These are phyloP conservation scores for Hippopotamyrus pictus DNA, from an alignment of 2,797 vertebrate species.

Conservation along the genomic window DNA sequence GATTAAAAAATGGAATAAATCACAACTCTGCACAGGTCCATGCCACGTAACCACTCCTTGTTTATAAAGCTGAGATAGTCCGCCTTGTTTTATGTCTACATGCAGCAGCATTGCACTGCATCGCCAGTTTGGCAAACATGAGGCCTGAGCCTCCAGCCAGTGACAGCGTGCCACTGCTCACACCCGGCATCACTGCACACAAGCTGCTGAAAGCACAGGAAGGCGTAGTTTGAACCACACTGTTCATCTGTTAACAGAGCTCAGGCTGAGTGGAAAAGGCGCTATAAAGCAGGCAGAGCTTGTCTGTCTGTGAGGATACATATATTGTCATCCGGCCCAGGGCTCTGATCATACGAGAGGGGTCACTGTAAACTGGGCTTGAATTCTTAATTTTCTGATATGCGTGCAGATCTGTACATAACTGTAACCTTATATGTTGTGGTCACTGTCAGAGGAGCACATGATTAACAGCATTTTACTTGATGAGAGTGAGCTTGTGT, in stretches of 20 bases:
- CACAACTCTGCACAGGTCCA: background rate
- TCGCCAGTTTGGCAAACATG: background rate
- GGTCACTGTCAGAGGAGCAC: background rate
- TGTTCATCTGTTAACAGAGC: background rate
- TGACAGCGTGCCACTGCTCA: background rate
- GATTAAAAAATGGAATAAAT: background rate
- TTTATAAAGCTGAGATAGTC: background rate
- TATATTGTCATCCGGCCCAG: background rate
- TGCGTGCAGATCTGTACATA: background rate
- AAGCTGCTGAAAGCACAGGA: background rate
- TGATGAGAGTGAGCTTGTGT: background rate
- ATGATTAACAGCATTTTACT: background rate
- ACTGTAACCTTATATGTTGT: background rate
- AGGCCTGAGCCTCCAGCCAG: background rate
- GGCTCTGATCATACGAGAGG: background rate
- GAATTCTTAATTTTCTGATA: background rate
- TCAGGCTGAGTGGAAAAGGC: background rate
- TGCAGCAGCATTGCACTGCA: background rate
- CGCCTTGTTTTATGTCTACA: background rate
- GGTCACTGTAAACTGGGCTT: background rate
- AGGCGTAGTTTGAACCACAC: background rate
- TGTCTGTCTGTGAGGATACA: background rate
- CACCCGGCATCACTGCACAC: background rate
- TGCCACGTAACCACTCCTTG: too few species aligned
- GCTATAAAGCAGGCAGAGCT: background rate